These are phyloP conservation scores for Tetranychus urticae DNA, from an alignment of 1,140 invertebrate genomes.

Conservation along the genomic window DNA sequence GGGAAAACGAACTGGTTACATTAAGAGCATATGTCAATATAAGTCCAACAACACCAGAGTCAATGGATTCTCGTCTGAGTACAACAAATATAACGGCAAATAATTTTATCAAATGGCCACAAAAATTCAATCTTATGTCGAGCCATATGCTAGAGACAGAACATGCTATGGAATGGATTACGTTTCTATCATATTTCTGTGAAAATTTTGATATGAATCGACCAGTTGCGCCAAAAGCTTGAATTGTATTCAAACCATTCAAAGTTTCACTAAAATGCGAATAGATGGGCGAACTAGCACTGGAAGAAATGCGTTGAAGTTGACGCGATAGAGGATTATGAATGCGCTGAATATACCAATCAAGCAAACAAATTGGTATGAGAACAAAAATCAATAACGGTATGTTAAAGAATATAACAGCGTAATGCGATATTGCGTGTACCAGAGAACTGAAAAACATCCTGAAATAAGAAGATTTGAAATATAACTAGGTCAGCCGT, in stretches of 20 bases:
- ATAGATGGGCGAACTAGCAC: conserved; percentile 28
- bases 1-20: conserved; percentile 33
- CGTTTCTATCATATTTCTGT: conserved; percentile 58
- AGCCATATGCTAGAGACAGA: conserved; percentile 72
- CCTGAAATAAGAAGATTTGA: background rate
- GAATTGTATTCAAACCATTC: conserved; percentile 27
- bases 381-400: conserved; percentile 59
- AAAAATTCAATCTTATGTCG: conserved; percentile 66
- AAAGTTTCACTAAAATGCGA: conserved; percentile 31
- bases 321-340: conserved; percentile 24
- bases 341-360: conserved; percentile 19
- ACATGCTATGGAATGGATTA: conserved; percentile 62
- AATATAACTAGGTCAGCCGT: background rate
- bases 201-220: conserved; percentile 44
- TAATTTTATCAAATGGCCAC: conserved; percentile 61
- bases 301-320: conserved; percentile 28
- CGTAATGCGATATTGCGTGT: conserved; percentile 32
- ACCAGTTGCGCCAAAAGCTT: conserved; percentile 26
- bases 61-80: conserved; percentile 35
- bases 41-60: conserved; percentile 54
- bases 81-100: conserved; percentile 48
- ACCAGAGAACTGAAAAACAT: too few relatives aligned
- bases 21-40: conserved; percentile 69
- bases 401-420: conserved; percentile 33
- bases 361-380: conserved; percentile 55